A percentile compares a stretch with the other conserved stretches of the same genome.
Evolutionary conservation across 2,797 vertebrate species (phyloP).

Genomic region (Philypnodon macrostomus): DNA sequence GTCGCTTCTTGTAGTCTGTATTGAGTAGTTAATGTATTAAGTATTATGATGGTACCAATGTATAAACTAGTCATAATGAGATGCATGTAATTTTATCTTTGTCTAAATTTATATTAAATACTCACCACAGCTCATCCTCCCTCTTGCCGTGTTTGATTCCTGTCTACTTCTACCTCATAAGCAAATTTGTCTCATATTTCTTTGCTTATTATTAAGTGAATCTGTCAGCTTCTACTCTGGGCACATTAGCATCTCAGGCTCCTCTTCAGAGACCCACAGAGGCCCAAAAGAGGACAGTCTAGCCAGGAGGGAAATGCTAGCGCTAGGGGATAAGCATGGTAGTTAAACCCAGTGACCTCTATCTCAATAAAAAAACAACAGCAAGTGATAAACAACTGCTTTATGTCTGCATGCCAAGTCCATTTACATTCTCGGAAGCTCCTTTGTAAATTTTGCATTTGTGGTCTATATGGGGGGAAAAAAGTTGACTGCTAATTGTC

Average conservation of each 20-base stretch:
- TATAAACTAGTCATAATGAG: neutral
- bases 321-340: conserved; percentile 17
- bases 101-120: neutral
- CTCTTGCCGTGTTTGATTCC: conserved; percentile 10
- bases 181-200: conserved; percentile 38
- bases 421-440: conserved; percentile 31
- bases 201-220: conserved; percentile 57
- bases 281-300: conserved; percentile 26
- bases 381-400: conserved; percentile 25
- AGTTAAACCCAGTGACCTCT: conserved; percentile 60
- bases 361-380: conserved; percentile 28
- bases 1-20: neutral
- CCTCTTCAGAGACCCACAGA: conserved; percentile 29
- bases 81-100: conserved; percentile 1
- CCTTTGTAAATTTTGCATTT: conserved; percentile 34
- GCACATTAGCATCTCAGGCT: conserved; percentile 53
- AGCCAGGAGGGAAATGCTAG: conserved; percentile 20
- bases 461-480: conserved; percentile 32
- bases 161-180: conserved; percentile 19
- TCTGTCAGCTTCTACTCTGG: conserved; percentile 59
- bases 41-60: neutral
- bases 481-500: conserved; percentile 51
- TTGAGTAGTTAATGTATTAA: no score
- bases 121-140: neutral
- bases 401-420: conserved; percentile 18